Percentiles rank a stretch among this genome's conserved stretches.
These are phyloP conservation scores for Zaprionus inermis DNA, from an alignment of 1,140 invertebrate species.

Conservation along the genomic window DNA sequence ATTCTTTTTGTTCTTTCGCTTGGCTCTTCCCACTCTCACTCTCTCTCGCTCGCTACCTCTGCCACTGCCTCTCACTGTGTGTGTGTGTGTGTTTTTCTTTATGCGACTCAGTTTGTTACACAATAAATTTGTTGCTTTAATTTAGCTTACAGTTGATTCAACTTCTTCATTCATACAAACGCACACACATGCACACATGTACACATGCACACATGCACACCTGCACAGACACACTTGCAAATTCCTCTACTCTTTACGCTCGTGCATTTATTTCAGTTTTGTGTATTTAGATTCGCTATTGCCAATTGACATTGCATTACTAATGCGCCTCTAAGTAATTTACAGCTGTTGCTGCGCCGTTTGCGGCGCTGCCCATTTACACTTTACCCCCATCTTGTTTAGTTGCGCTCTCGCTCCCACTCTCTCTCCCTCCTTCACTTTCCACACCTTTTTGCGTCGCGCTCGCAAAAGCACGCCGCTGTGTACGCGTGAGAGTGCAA, in stretches of 20 bases:
- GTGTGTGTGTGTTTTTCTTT: conserved; percentile 36
- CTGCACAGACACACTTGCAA: background rate
- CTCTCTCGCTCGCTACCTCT: background rate
- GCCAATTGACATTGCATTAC: conserved; percentile 43
- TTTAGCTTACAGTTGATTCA: conserved; percentile 49
- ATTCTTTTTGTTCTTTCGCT: conserved; percentile 57
- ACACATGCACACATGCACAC: background rate
- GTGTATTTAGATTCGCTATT: conserved; percentile 17
- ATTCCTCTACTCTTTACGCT: background rate
- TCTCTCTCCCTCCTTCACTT: background rate
- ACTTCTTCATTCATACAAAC: conserved; percentile 39
- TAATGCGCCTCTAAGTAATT: conserved; percentile 42
- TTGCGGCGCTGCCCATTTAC: conserved; percentile 15
- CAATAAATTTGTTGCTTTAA: conserved; percentile 67
- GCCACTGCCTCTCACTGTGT: background rate
- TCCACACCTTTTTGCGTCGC: background rate
- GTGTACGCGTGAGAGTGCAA: conserved; percentile 21
- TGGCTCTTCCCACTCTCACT: conserved; percentile 31
- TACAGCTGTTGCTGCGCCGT: conserved; percentile 10
- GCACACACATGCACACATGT: background rate
- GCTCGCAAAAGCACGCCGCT: conserved; percentile 40
- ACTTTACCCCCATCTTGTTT: conserved; percentile 43
- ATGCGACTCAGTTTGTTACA: conserved; percentile 75
- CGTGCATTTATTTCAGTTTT: conserved; percentile 16
- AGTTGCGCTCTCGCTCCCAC: conserved; percentile 28